Conservation (phyloP, 2,888 invertebrate genomes). For the Megalurothrips usitatus region DNA sequence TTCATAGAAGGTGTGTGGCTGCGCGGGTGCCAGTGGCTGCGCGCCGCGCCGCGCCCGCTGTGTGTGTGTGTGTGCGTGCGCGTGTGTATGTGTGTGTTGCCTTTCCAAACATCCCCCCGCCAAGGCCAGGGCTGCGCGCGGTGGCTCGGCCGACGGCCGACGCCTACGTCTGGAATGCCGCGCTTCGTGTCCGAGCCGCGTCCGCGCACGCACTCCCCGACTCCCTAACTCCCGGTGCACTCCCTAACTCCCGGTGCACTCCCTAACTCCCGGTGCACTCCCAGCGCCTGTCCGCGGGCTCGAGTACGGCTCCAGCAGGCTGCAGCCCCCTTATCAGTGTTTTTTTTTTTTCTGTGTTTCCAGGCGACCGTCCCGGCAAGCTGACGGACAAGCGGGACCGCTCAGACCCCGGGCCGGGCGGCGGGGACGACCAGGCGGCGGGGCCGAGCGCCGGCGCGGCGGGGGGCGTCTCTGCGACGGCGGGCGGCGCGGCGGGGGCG, state of each 20-base stretch:
- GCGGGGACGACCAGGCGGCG: background rate
- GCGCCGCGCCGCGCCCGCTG: too few species aligned
- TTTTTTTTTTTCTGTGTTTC: background rate
- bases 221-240: too few species aligned
- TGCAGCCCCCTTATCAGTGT: background rate
- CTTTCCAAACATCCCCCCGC: background rate
- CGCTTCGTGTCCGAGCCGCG: too few species aligned
- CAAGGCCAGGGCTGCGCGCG: too few species aligned
- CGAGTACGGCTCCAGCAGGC: background rate
- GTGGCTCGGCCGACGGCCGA: too few species aligned
- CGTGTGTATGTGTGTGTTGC: background rate
- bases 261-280: too few species aligned
- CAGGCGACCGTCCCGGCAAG: slow-evolving; percentile 4
- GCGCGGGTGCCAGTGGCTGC: background rate
- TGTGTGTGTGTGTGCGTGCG: background rate
- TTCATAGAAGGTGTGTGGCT: background rate
- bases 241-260: too few species aligned
- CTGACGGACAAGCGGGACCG: slow-evolving; percentile 22
- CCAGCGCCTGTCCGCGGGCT: too few species aligned
- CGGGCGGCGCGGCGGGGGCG: background rate
- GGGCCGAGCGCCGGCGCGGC: background rate
- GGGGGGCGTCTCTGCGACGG: background rate
- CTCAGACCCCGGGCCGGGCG: background rate
- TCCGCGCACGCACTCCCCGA: too few species aligned
- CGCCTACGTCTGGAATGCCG: too few species aligned